phyloP scores from a whole-genome alignment of 2,888 invertebrate genomes.

The Drosophila meridiana region DNA sequence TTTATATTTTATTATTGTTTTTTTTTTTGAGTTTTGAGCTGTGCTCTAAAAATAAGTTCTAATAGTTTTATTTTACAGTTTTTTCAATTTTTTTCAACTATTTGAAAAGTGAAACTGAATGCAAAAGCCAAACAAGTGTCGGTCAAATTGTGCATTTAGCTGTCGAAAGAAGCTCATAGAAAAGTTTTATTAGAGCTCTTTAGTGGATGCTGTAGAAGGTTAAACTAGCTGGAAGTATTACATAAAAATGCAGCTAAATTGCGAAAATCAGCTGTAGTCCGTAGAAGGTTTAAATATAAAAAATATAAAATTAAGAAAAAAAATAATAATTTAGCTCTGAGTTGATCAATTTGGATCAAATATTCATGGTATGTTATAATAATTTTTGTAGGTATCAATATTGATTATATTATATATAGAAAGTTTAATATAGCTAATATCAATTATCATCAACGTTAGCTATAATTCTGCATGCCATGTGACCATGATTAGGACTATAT shows the following conservation, averaged over 20 bases:
- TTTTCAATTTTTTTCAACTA: slow-evolving; percentile 8
- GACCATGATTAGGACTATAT: too few relatives aligned
- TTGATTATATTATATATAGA: too few relatives aligned
- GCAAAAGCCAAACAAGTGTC: slow-evolving; percentile 24
- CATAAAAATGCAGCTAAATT: background rate
- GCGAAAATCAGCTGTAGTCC: background rate
- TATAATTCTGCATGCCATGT: too few relatives aligned
- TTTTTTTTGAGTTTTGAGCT: slow-evolving; percentile 2
- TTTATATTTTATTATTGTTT: too few relatives aligned
- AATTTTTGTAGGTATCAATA: too few relatives aligned
- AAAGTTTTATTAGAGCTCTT: slow-evolving; percentile 1
- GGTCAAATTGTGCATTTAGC: slow-evolving; percentile 57
- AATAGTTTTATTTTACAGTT: slow-evolving; percentile 20
- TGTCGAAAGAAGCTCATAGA: slow-evolving; percentile 19
- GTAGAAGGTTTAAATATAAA: background rate
- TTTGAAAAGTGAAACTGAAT: slow-evolving; percentile 26
- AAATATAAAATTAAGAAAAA: too few relatives aligned
- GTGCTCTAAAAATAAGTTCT: slow-evolving; percentile 24
- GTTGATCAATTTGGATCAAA: too few relatives aligned
- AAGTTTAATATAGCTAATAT: too few relatives aligned
- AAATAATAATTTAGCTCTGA: too few relatives aligned
- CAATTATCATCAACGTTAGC: too few relatives aligned
- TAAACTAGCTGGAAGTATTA: background rate
- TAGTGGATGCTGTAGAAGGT: slow-evolving; percentile 2
- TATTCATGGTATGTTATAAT: background rate